Base-by-base conservation (phyloP, 2,113 vertebrate species). In the Tyto alba region DNA sequence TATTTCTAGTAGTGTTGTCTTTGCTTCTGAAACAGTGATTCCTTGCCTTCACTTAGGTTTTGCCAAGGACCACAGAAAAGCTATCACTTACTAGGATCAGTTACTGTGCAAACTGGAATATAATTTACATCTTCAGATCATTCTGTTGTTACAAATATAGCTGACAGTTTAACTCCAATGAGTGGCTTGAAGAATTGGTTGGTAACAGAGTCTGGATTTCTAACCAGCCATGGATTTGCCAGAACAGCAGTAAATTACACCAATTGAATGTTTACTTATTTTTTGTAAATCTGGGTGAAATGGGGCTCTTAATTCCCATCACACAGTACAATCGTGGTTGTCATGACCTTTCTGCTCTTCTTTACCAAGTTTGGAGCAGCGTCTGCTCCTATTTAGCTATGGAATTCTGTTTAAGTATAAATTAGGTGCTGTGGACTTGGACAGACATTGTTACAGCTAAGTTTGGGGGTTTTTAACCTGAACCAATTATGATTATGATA, bases 391-490 rank as follows among this genome's bases (percentile, higher is more conserved):
- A 9, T 20, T 45, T 47, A 52, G 7, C 7, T 64, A 69, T 11
- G 5, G 20, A 69, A 47, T 57, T 71, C 15, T 20, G 25, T 47
- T 52, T 13, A 85, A 74, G 34, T 41, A 57, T 27, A 45, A 85
- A 71, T 20, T 45, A 76, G 6, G 7, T 2, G 1, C 34, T 40
- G n/a, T 85, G 16, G 32, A 56, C 32, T 62, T 38, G 25, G 47
- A 75, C 4, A 55, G 32, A 45, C 7, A 63, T 16, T 63, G 20
- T 30, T 71, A 59, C 17, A 55, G 1, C 3, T 57, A n/a, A 36
- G 7, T 18, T 9, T 55, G 29, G 5, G 1, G 0, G 0, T 16
- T 53, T 89, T 73, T 22, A n/a, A n/a, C 30, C 16, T 68, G 10
- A 38, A 40, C 6, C 8, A 36, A 16, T 34, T 43, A 45, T 16